Evolutionary conservation across 2,113 vertebrate species (phyloP), one percentile per base, ranked within the genome.

Genomic region (Psettodes erumei): DNA sequence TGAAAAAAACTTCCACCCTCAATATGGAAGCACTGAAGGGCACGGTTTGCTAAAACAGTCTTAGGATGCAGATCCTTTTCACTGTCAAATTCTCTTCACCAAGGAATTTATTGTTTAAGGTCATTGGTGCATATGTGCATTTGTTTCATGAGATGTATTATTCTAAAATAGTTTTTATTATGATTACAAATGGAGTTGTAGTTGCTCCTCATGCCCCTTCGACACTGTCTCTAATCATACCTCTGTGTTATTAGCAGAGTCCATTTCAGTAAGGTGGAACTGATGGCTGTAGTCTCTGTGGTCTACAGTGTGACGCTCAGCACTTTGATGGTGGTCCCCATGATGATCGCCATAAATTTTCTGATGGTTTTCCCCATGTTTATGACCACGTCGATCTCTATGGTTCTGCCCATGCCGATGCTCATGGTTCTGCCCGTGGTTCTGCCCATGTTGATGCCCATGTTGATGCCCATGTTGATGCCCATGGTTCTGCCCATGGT

Each of bases 331-430:
- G 51, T 45, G 15, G 3, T 64, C 18, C 2, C 12, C 30, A 58
- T 73, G 54, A n/a, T 66, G 68, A 19, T 72, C 47, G 1, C 12
- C 37, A 5, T 50, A 23, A 28, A 51, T 50, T 15, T 33, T 6
- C 3, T 19, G 37, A 10, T 71, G 51, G 33, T 68, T 63, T n/a
- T 73, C 54, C 1, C 9, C 33, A 4, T 45, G 27, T 28, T 58
- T 47, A 9, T 23, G 8, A 2, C 10, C 32, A 13, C 68, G 50
- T 27, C 61, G 72, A n/a, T 75, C 13, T 2, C 21, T n/a, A 13
- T 71, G 48, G 32, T 60, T 68, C 19, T 72, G 53, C 2, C 15
- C 35, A 63, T 72, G 51, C 1, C n/a, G n/a, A 23, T 63, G 69
- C n/a, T n/a, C n/a, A 21, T n/a, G n/a, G n/a, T n/a, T n/a, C n/a